phyloP scores from a whole-genome alignment of 2,888 invertebrate species.

The Drosophila eohydei region DNA sequence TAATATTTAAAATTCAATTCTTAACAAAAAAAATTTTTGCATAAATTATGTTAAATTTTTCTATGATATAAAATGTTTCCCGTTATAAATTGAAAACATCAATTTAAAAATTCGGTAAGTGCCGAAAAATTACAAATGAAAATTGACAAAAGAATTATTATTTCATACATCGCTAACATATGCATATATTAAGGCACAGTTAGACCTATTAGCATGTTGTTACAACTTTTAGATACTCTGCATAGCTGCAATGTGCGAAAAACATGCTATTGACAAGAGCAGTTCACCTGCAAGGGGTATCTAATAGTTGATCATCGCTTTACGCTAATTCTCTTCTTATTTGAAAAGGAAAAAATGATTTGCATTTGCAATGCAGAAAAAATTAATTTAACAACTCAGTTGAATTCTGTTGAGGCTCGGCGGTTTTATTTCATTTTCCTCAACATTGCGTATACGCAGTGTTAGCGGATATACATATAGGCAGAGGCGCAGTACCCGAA shows the following conservation, averaged over 20 bases:
- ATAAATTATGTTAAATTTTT: too few species aligned
- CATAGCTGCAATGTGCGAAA: neutral
- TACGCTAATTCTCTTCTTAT: constrained; percentile 33
- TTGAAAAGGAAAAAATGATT: constrained; percentile 63
- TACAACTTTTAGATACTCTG: neutral
- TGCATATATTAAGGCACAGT: constrained; percentile 7
- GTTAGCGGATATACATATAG: constrained; percentile 12
- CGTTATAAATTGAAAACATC: too few species aligned
- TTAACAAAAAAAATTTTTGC: too few species aligned
- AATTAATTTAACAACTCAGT: constrained; percentile 83
- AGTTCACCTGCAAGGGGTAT: constrained; percentile 14
- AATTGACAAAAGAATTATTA: neutral
- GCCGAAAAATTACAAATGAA: neutral
- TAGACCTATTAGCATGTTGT: constrained; percentile 22
- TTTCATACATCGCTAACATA: neutral
- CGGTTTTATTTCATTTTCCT: constrained; percentile 43
- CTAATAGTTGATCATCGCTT: constrained; percentile 23
- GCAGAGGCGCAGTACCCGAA: constrained; percentile 8
- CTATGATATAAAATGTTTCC: too few species aligned
- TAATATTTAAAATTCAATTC: too few species aligned
- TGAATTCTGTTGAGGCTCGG: constrained; percentile 79
- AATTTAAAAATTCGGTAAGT: neutral
- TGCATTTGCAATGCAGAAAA: constrained; percentile 75
- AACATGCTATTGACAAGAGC: neutral
- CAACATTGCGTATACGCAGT: constrained; percentile 68